Percentiles rank a stretch among this genome's conserved stretches.
These are phyloP conservation scores for Macrophya annulata DNA, from an alignment of 2,888 invertebrate species.

Conservation along the genomic window DNA sequence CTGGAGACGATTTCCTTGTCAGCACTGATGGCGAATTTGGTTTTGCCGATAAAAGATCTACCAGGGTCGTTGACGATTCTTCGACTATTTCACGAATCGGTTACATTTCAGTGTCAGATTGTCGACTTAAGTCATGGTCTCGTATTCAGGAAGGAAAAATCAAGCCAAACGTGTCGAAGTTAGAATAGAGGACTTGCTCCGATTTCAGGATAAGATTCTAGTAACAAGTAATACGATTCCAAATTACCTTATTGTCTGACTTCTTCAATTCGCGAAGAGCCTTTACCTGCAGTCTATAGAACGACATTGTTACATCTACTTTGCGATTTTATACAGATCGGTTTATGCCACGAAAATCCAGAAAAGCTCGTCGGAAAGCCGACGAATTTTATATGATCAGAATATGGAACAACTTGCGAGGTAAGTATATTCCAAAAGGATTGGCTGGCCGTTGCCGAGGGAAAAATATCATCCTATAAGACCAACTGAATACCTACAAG, in stretches of 20 bases:
- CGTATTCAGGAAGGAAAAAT: neutral
- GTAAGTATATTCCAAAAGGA: neutral
- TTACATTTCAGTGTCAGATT: constrained; percentile 5
- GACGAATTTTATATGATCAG: constrained; percentile 6
- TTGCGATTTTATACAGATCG: constrained; percentile 14
- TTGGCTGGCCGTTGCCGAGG: neutral
- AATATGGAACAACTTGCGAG: constrained; percentile 3
- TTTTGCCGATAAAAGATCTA: constrained; percentile 15
- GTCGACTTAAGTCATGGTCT: neutral
- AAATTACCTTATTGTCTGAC: constrained; percentile 22
- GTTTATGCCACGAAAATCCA: constrained; percentile 2
- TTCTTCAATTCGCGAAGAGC: neutral
- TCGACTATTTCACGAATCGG: neutral
- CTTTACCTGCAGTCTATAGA: neutral
- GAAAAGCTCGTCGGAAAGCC: neutral
- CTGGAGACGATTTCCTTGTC: neutral
- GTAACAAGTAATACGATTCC: constrained; percentile 32
- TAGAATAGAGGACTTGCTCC: neutral
- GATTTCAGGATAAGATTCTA: neutral
- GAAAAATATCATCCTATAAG: neutral
- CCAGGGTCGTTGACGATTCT: constrained; percentile 32
- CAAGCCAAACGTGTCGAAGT: neutral
- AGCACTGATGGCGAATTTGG: constrained; percentile 28
- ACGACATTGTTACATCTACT: constrained; percentile 25
- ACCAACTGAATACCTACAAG: neutral